Conservation (phyloP, 2,113 vertebrate genomes). For the Albula glossodonta region DNA sequence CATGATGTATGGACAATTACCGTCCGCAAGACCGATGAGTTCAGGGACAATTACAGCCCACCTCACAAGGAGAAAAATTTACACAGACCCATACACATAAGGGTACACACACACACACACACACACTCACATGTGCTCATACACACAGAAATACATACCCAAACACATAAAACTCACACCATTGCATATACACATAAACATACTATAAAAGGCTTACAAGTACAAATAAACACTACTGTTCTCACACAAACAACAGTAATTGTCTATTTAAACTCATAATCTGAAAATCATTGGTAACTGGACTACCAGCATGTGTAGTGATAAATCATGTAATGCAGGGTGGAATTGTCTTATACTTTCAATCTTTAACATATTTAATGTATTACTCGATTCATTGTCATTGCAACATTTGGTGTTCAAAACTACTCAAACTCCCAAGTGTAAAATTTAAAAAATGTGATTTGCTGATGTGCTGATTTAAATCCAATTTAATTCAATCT, state of each 20-base stretch:
- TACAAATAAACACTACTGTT: too few species aligned
- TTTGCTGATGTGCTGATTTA: not conserved
- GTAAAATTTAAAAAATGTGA: not conserved
- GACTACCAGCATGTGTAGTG: too few species aligned
- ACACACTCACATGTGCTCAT: not conserved
- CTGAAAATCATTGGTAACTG: too few species aligned
- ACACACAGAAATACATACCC: not conserved
- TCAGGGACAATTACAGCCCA: not conserved
- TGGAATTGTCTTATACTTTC: too few species aligned
- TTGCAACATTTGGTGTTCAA: not conserved
- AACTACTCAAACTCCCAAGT: not conserved
- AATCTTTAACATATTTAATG: too few species aligned
- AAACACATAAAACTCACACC: not conserved
- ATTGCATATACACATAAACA: too few species aligned
- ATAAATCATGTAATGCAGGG: too few species aligned
- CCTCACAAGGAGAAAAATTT: not conserved
- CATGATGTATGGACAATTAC: conserved; percentile 21
- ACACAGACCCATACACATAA: not conserved
- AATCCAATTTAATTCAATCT: not conserved
- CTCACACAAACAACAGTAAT: too few species aligned
- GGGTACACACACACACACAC: not conserved
- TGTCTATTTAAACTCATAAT: too few species aligned
- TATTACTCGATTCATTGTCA: not conserved
- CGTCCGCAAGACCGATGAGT: not conserved
- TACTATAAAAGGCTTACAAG: too few species aligned